Evolutionary conservation across 2,113 vertebrate species (phyloP), one percentile per base, ranked within the genome.

Genomic region (Corynorhinus townsendii): DNA sequence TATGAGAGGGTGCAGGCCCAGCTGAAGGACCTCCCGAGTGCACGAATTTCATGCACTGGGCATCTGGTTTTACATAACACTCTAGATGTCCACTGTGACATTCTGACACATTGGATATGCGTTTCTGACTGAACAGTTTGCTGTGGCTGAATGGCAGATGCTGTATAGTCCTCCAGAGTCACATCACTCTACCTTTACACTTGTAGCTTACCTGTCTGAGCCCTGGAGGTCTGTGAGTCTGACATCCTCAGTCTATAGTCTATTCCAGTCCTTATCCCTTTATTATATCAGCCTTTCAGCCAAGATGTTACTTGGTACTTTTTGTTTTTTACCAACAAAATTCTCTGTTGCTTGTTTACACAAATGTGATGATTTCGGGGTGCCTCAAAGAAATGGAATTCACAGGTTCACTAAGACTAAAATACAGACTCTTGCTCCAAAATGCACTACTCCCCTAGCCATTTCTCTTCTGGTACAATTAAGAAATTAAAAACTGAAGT

Each of bases 261-360:
- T 87, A 11, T 81, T 59, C 28, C 7, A 5, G 4, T 24, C 33
- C 16, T 22, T 49, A 64, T 77, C 5, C 22, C n/a, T 24, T 82
- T 45, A 35, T 38, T 52, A 4, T 15, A 49, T 90, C 47, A 79
- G 35, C 38, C 47, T 89, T 88, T 82, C 56, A 64, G 62, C 35
- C 54, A 77, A 73, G 24, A 75, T 30, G 24, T 38, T 83, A 71
- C 5, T 64, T 64, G 62, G 62, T 59, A 12, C 11, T 64, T 30
- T 28, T 64, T 69, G 7, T 72, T 81, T 64, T 83, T 22, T 11
- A 2, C 45, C 59, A 40, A 59, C 5, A 89, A 94, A 83, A 64
- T 64, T 79, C n/a, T 91, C 64, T 85, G 38, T 91, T 73, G 19
- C 43, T 96, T 83, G 17, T 79, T 87, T 90, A 87, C 47, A 91